These are phyloP conservation scores for Rhopilema esculentum DNA, from an alignment of 30 jellyfish, hydroid and myxozoan species.

Conservation along the genomic window DNA sequence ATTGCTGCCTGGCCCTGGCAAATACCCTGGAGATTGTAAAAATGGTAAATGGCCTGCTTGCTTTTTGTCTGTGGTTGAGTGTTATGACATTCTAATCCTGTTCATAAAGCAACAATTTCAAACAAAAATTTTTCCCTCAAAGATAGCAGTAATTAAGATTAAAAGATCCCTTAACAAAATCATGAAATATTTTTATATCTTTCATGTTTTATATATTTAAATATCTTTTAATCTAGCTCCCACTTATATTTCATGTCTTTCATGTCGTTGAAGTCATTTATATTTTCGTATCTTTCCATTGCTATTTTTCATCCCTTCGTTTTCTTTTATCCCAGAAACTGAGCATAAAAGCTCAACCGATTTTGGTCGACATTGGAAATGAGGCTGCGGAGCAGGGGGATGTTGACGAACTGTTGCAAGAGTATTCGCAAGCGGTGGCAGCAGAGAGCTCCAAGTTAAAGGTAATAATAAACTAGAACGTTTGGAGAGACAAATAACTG, in stretches of 20 bases:
- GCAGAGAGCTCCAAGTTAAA: conserved; percentile 20
- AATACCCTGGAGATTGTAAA: conserved; percentile 28
- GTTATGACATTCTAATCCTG: not conserved
- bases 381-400: not conserved
- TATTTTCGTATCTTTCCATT: not conserved
- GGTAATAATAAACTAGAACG: not conserved
- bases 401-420: conserved; percentile 31
- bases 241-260: too few relatives aligned
- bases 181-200: too few relatives aligned
- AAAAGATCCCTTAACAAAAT: too few relatives aligned
- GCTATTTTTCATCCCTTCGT: not conserved
- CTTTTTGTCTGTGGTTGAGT: not conserved
- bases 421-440: conserved; percentile 27
- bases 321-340: conserved; percentile 33
- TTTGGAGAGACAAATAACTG: too few relatives aligned
- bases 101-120: too few relatives aligned
- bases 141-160: too few relatives aligned
- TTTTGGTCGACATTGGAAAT: conserved; percentile 12
- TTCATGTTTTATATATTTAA: too few relatives aligned
- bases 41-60: conserved; percentile 17
- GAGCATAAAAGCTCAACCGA: conserved; percentile 20
- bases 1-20: conserved; percentile 13
- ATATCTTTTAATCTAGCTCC: too few relatives aligned
- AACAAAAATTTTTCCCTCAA: too few relatives aligned
- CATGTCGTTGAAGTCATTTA: not conserved